Evolutionary conservation across 2,113 vertebrate genomes (phyloP), one percentile per base, ranked within the genome.

Genomic region (Seriola aureovittata): DNA sequence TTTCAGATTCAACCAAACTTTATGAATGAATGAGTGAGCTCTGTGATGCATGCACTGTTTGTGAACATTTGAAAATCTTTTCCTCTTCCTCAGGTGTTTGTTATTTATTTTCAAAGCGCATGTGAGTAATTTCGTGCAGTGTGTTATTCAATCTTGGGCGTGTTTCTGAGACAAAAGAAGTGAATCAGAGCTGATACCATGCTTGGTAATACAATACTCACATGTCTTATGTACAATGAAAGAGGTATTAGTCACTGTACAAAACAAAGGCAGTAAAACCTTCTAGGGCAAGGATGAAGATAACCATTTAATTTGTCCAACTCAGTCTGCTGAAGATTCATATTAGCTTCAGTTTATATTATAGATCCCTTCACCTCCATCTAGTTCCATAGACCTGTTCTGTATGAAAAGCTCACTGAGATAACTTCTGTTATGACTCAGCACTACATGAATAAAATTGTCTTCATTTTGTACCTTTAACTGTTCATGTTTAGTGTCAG

Each of bases 1-100:
- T 90, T 78, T 86, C n/a, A 55, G 55, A 73, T 75, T 86, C 80
- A 86, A 83, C 83, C 82, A 88, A 90, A 85, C 72, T 5, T 82
- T 78, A 48, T 86, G 70, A 87, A 72, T 86, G 79, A 91, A 59
- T 87, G 82, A 85, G 72, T 84, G 81, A 82, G 36, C 34, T 59
- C 19, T 42, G 46, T 69, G 50, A 57, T 64, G 81, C 79, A 82
- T 83, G 64, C 25, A 4, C 44, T 44, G 71, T 54, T 72, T 71
- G 38, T 74, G 9, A 58, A 21, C 63, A 19, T 77, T 36, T 59
- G 54, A 75, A 75, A 21, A 21, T 29, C 4, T 68, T 11, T 63
- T 19, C 29, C 40, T 46, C 55, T 14, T 66, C 38, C 5, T 14
- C 54, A 64, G 23, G 4, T 71, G 3, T 25, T 75, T 55, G n/a